Percentiles rank a stretch among this genome's conserved stretches.
phyloP scores from a whole-genome alignment of 2,888 invertebrate species.

The Xanthia togata region DNA sequence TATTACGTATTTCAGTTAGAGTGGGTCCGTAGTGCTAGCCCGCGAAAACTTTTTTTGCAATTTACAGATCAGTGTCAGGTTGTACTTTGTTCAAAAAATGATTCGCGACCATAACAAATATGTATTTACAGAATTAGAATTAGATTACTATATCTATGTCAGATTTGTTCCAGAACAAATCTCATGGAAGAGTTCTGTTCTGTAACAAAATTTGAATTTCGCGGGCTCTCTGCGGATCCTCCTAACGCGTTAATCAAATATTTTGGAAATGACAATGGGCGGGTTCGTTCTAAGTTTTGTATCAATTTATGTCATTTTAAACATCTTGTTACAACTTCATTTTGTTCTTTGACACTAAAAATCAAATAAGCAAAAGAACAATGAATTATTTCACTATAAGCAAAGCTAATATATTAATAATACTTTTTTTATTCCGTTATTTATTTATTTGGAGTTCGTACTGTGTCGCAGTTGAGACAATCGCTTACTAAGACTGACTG shows the following conservation, averaged over 20 bases:
- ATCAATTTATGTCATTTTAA: background rate
- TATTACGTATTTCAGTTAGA: background rate
- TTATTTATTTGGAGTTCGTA: background rate
- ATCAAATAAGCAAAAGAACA: background rate
- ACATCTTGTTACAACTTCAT: background rate
- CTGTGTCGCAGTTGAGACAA: background rate
- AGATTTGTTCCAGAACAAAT: too few species aligned
- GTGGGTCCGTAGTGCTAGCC: background rate
- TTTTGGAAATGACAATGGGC: slow-evolving; percentile 23
- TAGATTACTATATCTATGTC: background rate
- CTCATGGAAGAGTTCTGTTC: too few species aligned
- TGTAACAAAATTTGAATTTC: background rate
- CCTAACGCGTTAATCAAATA: slow-evolving; percentile 6
- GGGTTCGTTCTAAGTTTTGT: background rate
- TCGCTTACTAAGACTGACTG: too few species aligned
- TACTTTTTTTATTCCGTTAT: background rate
- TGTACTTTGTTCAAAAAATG: background rate
- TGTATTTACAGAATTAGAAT: background rate
- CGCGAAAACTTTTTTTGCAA: background rate
- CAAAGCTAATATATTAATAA: background rate
- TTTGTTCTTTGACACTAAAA: background rate
- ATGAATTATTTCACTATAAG: background rate
- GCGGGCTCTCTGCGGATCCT: background rate
- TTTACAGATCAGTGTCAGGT: background rate
- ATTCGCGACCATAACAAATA: background rate